These are phyloP conservation scores for Cygnus atratus DNA, from an alignment of 2,113 vertebrate genomes.

Conservation along the genomic window DNA sequence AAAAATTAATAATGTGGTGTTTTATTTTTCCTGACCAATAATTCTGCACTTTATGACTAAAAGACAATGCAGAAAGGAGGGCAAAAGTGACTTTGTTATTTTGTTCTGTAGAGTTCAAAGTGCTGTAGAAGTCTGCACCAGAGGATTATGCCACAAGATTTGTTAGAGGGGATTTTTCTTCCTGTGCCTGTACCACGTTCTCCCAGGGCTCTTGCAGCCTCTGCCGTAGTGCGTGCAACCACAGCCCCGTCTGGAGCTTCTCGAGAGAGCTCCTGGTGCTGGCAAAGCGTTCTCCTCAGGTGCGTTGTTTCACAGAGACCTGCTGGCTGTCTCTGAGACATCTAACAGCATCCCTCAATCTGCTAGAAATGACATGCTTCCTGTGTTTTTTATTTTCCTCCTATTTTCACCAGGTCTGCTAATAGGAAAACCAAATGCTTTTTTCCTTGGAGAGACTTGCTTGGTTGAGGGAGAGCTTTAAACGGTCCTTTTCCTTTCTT, in stretches of 20 bases:
- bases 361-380: neutral
- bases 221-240: neutral
- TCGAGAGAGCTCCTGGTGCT: rapidly evolving
- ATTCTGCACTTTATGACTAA: neutral
- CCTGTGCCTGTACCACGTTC: rapidly evolving
- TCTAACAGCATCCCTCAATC: neutral
- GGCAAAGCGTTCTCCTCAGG: neutral
- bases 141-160: neutral
- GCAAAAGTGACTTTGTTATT: neutral
- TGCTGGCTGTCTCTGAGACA: neutral
- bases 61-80: neutral
- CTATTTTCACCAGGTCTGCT: neutral
- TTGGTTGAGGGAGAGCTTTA: neutral
- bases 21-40: neutral
- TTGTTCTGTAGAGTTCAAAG: neutral
- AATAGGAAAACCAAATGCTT: neutral
- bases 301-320: neutral
- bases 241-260: neutral
- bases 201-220: neutral
- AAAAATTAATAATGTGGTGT: rapidly evolving
- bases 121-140: neutral
- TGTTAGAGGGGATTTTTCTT: neutral
- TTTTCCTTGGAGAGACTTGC: neutral
- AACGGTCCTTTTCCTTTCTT: neutral
- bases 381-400: neutral